Base-by-base conservation (phyloP, 2,797 vertebrate species). In the Darevskia nairensis region DNA sequence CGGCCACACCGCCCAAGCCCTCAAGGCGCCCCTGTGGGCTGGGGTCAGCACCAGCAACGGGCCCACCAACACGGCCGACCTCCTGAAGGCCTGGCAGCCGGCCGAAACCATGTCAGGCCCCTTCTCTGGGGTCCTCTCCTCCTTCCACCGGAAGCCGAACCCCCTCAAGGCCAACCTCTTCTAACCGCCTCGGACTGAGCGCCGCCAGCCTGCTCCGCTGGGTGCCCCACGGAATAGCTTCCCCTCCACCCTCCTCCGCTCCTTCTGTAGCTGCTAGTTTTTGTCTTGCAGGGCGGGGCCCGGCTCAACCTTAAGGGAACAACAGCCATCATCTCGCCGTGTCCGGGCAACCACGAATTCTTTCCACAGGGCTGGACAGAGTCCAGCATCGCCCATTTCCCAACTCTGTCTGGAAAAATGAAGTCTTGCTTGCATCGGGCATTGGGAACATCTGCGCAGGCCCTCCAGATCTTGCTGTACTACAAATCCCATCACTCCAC, bases 41-140 rank as follows among this genome's bases (percentile, higher is more conserved):
- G 97, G 96, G 77, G 97, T 98, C 83, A 97, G 97, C 27, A 96
- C 98, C 3, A 95, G 97, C 84, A 97, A 97, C 76, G 97, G 97
- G 1, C 94, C 94, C 41, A 78, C 94, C 29, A 98, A 97, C 92
- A 97, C 97, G 10, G 97, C 98, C 21, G 98, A 99, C 94, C 97
- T 99, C 84, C 98, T 99, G 90, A 99, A 99, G 94, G 98, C 98
- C 86, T 99, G 98, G 98, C 98, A 99, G 97, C 98, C 98, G 0
- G 97, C 98, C 8, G 98, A 99, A 94, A 98, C 98, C 86, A 97
- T 98, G 94, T 98, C 97, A 0, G 98, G 98, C 78, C 98, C 98
- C 59, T 99, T 99, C 93, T 98, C 98, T 0, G 98, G 98, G 15
- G 98, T 99, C 69, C 97, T 99, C 87, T 99, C 98, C 91, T 98